Evolutionary conservation across 2,888 invertebrate species (phyloP), one percentile per base, ranked within the genome.

Genomic region (Microdon myrmicae): DNA sequence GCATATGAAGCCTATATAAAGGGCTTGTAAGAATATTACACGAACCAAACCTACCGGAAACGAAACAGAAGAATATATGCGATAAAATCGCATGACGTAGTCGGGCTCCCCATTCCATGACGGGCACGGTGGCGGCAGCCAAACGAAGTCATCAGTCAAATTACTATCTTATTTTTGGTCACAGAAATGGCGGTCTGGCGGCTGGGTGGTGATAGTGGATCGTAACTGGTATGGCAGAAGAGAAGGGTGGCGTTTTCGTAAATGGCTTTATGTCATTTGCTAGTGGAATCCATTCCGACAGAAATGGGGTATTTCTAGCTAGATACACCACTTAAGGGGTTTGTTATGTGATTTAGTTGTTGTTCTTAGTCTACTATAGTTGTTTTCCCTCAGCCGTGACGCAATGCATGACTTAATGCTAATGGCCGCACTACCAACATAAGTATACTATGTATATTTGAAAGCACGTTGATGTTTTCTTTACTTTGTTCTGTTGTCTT

Each of bases 41-140:
- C 51, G 51, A 64, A 64, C 58, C 64, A 64, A 64, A 58, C 64
- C 64, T 64, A 64, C 64, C 58, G 64, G 64, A 64, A 64, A 64
- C 64, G 43, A 58, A 51, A 64, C 64, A 56, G 37, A 64, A 64
- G 58, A 64, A 51, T n/a, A n/a, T 58, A 53, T 64, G 68, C 58
- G 68, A 68, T 68, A 68, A 67, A 68, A 68, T 68, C 68, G 67
- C 68, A 68, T 68, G 68, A 68, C 68, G 67, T 60, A 64, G 58
- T 35, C 47, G 51, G 34, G 38, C 58, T n/a, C n/a, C 64, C 51
- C 41, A 35, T 26, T 29, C 25, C 8, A 19, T 23, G 43, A 39
- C 38, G n/a, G n/a, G n/a, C n/a, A n/a, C n/a, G 26, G 28, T 16
- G 34, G 41, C 37, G 45, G 45, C 23, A n/a, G n/a, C n/a, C 44